Base-by-base conservation (phyloP, 2,888 invertebrate genomes). In the Stictocephala bisonia region DNA sequence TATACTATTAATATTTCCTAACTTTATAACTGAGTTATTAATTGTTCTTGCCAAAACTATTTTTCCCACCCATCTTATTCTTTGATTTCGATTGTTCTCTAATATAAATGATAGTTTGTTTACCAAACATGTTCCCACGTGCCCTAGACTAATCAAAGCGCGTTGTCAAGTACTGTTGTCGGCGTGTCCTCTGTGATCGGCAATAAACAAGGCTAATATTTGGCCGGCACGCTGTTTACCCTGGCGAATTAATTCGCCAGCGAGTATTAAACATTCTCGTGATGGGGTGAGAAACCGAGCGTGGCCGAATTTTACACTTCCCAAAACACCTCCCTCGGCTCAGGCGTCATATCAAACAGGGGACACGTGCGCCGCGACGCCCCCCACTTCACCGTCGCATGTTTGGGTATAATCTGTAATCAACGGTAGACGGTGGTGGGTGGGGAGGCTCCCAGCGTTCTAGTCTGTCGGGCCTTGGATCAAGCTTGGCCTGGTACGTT, bases 231-330 rank as follows among this genome's bases (percentile, higher is more conserved):
- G 27, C 56, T 60, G 60, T 60, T 60, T 60, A 20, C 60, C 31
- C 27, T 60, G 60, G 60, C 13, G 60, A 35, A 60, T 60, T 60
- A 60, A 60, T 60, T 60, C 40, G 15, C 60, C 31, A 15, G 18
- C 58, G 68, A 29, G 73, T 73, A 73, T 73, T 73, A 73, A 73
- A 73, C 73, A 73, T 73, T 73, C 73, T 68, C 56, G 29, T 26
- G 41, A 48, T 9, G 68, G 73, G 64, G 67, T 67, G 64, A 31
- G 20, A 67, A 67, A 15, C 29, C 66, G 53, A 35, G 67, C 67
- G 68, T 73, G 73, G 40, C 31, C 48, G 29, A 24, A 73, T 67
- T 72, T 72, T 72, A 72, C 73, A 73, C 73, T 73, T 73, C 58
- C 73, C 56, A 53, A 53, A 44, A 56, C 73, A 72, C 72, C 56